Conservation (phyloP, 2,113 vertebrate species). For the Cyanoderma ruficeps region DNA sequence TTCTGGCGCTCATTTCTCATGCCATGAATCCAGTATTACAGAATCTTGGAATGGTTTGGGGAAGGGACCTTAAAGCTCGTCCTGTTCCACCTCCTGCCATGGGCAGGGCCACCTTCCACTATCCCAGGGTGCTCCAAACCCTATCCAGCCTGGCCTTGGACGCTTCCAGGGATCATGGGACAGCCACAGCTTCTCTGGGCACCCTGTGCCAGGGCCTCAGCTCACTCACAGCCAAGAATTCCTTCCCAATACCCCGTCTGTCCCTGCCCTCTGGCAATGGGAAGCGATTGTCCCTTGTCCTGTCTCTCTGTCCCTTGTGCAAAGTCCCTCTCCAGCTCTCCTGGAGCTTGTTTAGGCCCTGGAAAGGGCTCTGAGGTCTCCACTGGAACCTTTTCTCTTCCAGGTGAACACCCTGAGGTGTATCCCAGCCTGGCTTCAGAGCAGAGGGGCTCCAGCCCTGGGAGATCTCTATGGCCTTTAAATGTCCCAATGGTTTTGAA, state of each 20-base stretch:
- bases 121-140: background rate
- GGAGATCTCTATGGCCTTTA: fast-evolving
- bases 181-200: background rate
- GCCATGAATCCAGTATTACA: background rate
- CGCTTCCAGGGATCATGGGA: background rate
- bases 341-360: background rate
- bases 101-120: background rate
- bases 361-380: background rate
- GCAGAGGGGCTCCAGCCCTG: background rate
- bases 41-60: background rate
- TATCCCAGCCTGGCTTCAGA: background rate
- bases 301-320: background rate
- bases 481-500: background rate
- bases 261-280: background rate
- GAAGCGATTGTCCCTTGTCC: background rate
- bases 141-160: fast-evolving
- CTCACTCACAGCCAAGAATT: background rate
- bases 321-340: background rate
- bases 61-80: background rate
- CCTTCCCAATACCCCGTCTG: background rate
- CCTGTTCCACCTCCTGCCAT: background rate
- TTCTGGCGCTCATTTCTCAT: background rate
- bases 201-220: background rate
- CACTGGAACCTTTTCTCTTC: background rate
- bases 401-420: fast-evolving